Base-by-base conservation (phyloP, 2,888 invertebrate species). In the Drosophila kuntzei region DNA sequence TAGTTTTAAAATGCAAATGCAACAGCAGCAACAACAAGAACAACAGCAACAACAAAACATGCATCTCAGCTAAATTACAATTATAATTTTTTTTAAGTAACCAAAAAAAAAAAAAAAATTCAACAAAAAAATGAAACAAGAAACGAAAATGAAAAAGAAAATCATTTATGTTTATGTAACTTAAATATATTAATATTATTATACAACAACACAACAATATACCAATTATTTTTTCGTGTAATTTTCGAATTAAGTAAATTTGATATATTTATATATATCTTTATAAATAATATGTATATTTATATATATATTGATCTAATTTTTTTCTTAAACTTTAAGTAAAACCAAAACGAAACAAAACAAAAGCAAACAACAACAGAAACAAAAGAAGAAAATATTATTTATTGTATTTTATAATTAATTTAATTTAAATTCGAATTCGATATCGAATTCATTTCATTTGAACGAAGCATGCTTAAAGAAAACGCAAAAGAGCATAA, bases 381-480 rank as follows among this genome's bases (percentile, higher is more conserved):
- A 69, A 69, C 66, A 65, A 59, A 73, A 39, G 34, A 64, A 62
- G 49, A 59, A 65, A 53, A 83, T 67, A 79, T 83, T 82, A 82
- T 83, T 83, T 83, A 83, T 83, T 86, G 87, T 83, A 83, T 71
- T 83, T 82, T 83, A 79, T 80, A 83, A 86, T 86, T 79, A 76
- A 79, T 86, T 86, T 79, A 71, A 80, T 79, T 72, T 76, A 66
- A 62, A 50, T 59, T 64, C 46, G 20, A 65, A 66, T 55, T 74
- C 47, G 54, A 71, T 11, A 32, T 44, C 44, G 32, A 63, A 65
- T 63, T 71, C 20, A 55, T 62, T 68, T 69, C 60, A 60, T 66
- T 71, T 65, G 44, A 72, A 73, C 54, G 51, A 71, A 74, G 27
- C 66, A 70, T 50, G 57, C 44, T 63, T 66, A 67, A 46, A 67